Conservation (phyloP, 2,888 invertebrate species). For the Amphipyra tragopoginis region DNA sequence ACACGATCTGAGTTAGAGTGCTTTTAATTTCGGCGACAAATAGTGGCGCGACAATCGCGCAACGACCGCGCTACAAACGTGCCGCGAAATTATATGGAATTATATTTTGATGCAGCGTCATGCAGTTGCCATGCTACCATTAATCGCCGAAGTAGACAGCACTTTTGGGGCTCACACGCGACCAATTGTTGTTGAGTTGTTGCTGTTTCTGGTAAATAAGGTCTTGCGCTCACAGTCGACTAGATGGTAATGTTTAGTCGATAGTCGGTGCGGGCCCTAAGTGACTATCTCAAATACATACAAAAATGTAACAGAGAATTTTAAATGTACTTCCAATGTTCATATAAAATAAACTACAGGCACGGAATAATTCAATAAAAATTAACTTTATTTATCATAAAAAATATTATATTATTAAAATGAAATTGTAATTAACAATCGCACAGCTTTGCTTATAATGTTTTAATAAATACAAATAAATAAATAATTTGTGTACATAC, state of each 20-base stretch:
- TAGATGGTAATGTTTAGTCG: neutral
- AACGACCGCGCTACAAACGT: too few species aligned
- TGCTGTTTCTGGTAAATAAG: neutral
- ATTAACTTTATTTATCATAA: conserved; percentile 24
- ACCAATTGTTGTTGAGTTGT: neutral
- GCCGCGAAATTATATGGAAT: too few species aligned
- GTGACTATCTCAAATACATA: neutral
- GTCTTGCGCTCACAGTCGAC: neutral
- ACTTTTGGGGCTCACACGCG: neutral
- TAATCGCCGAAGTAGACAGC: too few species aligned
- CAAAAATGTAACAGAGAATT: too few species aligned
- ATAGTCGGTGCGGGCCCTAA: neutral
- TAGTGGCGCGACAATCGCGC: too few species aligned
- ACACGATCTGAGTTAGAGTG: conserved; percentile 4
- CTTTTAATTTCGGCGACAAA: too few species aligned
- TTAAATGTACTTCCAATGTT: conserved; percentile 7
- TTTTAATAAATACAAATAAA: conserved; percentile 44
- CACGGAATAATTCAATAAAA: conserved; percentile 31
- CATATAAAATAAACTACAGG: conserved; percentile 17
- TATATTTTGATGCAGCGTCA: too few species aligned
- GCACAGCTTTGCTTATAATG: conserved; percentile 60
- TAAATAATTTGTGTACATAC: conserved; percentile 42
- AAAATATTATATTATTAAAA: conserved; percentile 18
- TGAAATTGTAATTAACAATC: conserved; percentile 55
- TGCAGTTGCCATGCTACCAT: too few species aligned